phyloP scores from a whole-genome alignment of 2,113 vertebrate species.

The Phoxinus phoxinus region DNA sequence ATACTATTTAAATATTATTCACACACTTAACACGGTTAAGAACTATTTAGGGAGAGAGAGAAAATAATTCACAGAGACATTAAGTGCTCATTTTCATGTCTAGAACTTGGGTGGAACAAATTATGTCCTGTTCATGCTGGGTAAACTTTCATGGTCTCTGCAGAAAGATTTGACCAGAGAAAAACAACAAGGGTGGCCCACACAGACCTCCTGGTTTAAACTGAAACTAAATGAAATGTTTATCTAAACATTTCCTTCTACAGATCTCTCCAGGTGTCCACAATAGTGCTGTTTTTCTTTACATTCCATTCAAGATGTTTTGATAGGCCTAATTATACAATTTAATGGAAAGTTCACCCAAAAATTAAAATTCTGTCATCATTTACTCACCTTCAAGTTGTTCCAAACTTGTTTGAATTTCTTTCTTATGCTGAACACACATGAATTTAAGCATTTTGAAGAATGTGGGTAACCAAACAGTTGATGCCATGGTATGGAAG shows the following conservation, averaged over 20 bases:
- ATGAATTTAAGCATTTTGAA: too few species aligned
- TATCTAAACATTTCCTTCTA: not conserved
- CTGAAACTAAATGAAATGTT: conserved; percentile 54
- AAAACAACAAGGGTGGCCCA: conserved; percentile 14
- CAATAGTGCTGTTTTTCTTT: conserved; percentile 2
- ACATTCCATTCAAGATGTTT: not conserved
- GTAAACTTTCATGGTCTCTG: conserved; percentile 40
- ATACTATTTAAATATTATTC: conserved; percentile 55
- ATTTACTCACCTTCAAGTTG: too few species aligned
- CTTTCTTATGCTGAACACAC: too few species aligned
- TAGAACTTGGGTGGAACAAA: conserved; percentile 70
- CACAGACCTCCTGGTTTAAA: conserved; percentile 40
- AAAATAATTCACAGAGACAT: conserved; percentile 53
- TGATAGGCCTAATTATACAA: not conserved
- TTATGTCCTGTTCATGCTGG: conserved; percentile 63
- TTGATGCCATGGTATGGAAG: too few species aligned
- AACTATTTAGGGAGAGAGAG: conserved; percentile 52
- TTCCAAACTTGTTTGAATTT: too few species aligned
- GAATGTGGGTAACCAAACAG: too few species aligned
- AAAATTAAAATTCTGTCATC: too few species aligned
- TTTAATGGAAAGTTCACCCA: not conserved
- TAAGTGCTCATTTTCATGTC: conserved; percentile 59
- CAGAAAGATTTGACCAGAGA: conserved; percentile 11
- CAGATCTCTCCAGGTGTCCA: not conserved
- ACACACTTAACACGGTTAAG: conserved; percentile 51